Conservation (phyloP, 1,140 invertebrate genomes). For the Littorina saxatilis region DNA sequence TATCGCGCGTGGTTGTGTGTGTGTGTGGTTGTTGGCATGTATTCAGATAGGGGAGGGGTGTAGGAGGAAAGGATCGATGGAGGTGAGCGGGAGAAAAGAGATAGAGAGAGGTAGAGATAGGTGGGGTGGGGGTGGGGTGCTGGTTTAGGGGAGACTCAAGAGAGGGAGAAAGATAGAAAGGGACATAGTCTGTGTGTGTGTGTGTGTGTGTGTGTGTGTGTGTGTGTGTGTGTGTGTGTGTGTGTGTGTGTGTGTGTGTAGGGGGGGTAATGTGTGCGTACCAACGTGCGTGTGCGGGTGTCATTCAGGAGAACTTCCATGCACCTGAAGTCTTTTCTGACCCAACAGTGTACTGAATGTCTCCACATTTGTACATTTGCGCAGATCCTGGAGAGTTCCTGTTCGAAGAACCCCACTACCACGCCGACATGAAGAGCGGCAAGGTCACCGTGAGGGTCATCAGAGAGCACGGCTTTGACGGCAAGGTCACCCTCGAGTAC, state of each 20-base stretch:
- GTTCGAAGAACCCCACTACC: conserved; percentile 79
- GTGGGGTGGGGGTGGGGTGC: not conserved
- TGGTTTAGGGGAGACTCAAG: too few species aligned
- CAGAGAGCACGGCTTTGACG: conserved; percentile 80
- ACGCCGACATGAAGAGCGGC: conserved; percentile 80
- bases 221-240: not conserved
- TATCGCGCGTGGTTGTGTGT: not conserved
- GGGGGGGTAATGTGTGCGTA: conserved; percentile 1
- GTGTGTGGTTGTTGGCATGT: too few species aligned
- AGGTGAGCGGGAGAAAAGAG: not conserved
- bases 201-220: not conserved
- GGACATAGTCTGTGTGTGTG: conserved; percentile 1
- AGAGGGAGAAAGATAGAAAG: too few species aligned
- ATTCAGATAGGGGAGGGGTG: too few species aligned
- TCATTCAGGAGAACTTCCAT: too few species aligned
- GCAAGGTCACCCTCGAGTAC: conserved; percentile 79
- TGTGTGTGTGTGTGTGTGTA: conserved; percentile 17
- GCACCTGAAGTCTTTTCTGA: too few species aligned
- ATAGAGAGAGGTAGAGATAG: not conserved
- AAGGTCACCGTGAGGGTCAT: conserved; percentile 77
- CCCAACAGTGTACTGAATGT: too few species aligned
- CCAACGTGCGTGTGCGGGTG: not conserved
- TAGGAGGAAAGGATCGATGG: too few species aligned
- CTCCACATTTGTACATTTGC: too few species aligned
- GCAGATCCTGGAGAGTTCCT: conserved; percentile 80